Conservation (phyloP, 1,140 invertebrate species). For the Apis mellifera region DNA sequence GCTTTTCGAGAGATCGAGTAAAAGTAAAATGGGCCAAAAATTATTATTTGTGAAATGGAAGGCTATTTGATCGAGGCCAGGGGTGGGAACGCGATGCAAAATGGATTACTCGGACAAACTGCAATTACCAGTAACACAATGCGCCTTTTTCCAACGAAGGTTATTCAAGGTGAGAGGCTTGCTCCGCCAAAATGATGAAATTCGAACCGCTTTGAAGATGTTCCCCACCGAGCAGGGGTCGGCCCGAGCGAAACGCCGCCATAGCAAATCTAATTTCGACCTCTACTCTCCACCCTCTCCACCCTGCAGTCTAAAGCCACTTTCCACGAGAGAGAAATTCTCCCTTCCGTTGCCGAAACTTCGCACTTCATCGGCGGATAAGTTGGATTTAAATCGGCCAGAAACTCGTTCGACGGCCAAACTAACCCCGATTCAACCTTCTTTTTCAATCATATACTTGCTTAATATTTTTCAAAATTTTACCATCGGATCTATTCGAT, state of each 20-base stretch:
- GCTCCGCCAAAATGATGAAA: constrained; percentile 33
- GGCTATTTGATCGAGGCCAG: background rate
- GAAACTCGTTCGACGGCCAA: background rate
- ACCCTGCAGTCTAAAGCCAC: constrained; percentile 32
- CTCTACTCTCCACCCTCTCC: constrained; percentile 28
- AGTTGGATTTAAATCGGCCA: constrained; percentile 7
- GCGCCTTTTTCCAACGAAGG: background rate
- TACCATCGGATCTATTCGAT: too few species aligned
- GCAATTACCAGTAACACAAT: constrained; percentile 39
- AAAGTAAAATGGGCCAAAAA: too few species aligned
- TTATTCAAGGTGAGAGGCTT: constrained; percentile 45
- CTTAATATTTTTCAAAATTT: too few species aligned
- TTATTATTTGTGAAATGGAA: too few species aligned
- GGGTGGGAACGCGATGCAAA: background rate
- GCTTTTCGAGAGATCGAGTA: background rate
- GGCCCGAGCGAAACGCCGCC: background rate
- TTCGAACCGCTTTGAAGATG: constrained; percentile 54
- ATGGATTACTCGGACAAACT: constrained; percentile 42
- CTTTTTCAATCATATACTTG: background rate
- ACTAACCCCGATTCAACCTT: background rate
- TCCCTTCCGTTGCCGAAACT: constrained; percentile 45
- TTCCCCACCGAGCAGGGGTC: constrained; percentile 8
- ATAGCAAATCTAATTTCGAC: constrained; percentile 55
- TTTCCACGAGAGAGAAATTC: constrained; percentile 26
- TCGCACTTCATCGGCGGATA: constrained; percentile 28